Base-by-base conservation (phyloP, 2,888 invertebrate species). In the Pollenia labialis region DNA sequence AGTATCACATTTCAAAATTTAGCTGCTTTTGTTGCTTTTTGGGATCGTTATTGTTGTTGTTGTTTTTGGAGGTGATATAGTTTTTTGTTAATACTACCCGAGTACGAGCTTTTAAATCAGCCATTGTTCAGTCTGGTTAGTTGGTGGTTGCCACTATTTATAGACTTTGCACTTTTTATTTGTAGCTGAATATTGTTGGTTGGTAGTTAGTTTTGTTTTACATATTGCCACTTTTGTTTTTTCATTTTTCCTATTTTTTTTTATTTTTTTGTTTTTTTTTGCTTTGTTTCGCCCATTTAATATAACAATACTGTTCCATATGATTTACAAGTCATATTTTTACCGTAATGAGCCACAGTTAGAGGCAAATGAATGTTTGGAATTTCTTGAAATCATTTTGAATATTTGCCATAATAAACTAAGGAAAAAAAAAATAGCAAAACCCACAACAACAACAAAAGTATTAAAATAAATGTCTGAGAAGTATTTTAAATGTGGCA, bases 261-360 rank as follows among this genome's bases (percentile, higher is more conserved):
- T 60, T 18, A 4, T 23, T 50, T 56, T 52, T 40, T 68, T 14
- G 52, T 18, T 7, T 23, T 50, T 71, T 75, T 48, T 68, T 14
- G 32, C 40, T 66, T 79, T 52, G 62, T 74, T 68, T 52, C 56
- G 77, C 68, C 85, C 81, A 62, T 60, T 69, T 74, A 32, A 32
- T 32, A 32, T 32, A 81, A 74, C 72, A 14, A 66, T 44, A 75
- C 40, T 40, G 16, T 9, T n/a, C 4, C 23, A 44, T 46, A 44
- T 54, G 8, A 16, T 84, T 81, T 72, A 75, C 72, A 74, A 84
- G 84, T 87, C 83, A 77, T 83, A 83, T 81, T 81, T 87, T 87
- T 75, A 83, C 87, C 81, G 87, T 84, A 87, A 87, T 79, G 74
- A 84, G 87, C 87, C 62, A 84, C 81, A 77, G 81, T 87, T 81